phyloP scores from a whole-genome alignment of 2,797 vertebrate species.

The Streptopelia turtur region DNA sequence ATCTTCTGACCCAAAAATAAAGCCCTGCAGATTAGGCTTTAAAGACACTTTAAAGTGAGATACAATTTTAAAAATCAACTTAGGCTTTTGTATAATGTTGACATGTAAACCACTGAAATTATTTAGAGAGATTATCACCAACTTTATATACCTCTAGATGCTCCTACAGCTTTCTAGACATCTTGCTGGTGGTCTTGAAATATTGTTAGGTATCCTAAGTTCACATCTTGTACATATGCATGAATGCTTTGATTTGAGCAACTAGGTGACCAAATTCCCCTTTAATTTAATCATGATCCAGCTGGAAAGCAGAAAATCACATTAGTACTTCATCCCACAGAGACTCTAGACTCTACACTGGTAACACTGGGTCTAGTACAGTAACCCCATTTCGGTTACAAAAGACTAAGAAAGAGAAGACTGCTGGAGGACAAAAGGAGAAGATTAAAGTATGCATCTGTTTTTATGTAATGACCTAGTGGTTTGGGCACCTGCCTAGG shows the following conservation, averaged over 20 bases:
- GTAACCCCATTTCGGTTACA: background rate
- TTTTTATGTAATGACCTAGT: background rate
- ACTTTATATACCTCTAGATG: background rate
- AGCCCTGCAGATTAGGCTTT: background rate
- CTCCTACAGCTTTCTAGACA: background rate
- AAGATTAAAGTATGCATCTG: background rate
- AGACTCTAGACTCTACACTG: background rate
- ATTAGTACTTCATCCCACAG: background rate
- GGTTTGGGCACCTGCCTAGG: background rate
- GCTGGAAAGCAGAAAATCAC: background rate
- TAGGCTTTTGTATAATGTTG: background rate
- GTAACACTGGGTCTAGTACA: background rate
- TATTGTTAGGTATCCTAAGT: background rate
- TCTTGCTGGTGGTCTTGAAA: background rate
- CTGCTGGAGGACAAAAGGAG: background rate
- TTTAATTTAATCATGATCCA: background rate
- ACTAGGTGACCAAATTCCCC: background rate
- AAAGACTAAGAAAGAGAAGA: background rate
- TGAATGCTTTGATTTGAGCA: background rate
- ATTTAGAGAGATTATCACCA: background rate
- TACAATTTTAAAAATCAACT: background rate
- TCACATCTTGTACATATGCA: background rate
- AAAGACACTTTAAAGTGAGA: background rate
- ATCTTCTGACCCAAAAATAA: conserved; percentile 19
- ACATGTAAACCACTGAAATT: background rate